phyloP scores from a whole-genome alignment of 1,140 invertebrate species.

The Araneus ventricosus region DNA sequence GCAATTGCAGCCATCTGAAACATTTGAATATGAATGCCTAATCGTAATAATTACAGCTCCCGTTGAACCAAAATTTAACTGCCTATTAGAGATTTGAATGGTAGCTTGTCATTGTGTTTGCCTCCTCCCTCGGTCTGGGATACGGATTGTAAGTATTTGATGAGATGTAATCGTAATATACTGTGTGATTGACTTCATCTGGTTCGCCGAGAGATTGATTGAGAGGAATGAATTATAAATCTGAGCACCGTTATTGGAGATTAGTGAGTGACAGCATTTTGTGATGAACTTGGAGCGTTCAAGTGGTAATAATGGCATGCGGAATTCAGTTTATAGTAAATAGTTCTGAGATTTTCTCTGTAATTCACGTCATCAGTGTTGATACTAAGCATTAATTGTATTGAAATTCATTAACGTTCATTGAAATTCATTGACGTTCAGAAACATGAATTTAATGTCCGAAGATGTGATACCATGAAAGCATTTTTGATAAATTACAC shows the following conservation, averaged over 20 bases:
- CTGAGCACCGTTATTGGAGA: neutral
- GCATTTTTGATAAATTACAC: no score
- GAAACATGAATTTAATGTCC: no score
- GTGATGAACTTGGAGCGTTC: neutral
- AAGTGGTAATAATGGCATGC: neutral
- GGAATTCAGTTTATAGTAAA: neutral
- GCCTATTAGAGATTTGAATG: slow-evolving; percentile 48
- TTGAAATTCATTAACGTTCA: no score
- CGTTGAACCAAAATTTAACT: slow-evolving; percentile 55
- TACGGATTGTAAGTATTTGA: neutral
- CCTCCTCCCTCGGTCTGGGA: neutral
- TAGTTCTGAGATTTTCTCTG: neutral
- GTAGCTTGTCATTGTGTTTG: slow-evolving; percentile 52
- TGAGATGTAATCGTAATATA: slow-evolving; percentile 13
- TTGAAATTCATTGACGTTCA: no score
- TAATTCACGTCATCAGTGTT: neutral
- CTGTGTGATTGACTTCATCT: slow-evolving; percentile 33
- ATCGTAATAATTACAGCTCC: slow-evolving; percentile 56
- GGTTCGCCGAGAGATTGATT: neutral
- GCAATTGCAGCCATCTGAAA: slow-evolving; percentile 54
- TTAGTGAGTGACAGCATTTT: neutral
- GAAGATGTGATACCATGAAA: no score
- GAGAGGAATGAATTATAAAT: slow-evolving; percentile 16
- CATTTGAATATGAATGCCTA: slow-evolving; percentile 67
- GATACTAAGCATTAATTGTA: no score